phyloP scores from a whole-genome alignment of 92 coral and sea anemone genomes.

The Diadumene lineata region DNA sequence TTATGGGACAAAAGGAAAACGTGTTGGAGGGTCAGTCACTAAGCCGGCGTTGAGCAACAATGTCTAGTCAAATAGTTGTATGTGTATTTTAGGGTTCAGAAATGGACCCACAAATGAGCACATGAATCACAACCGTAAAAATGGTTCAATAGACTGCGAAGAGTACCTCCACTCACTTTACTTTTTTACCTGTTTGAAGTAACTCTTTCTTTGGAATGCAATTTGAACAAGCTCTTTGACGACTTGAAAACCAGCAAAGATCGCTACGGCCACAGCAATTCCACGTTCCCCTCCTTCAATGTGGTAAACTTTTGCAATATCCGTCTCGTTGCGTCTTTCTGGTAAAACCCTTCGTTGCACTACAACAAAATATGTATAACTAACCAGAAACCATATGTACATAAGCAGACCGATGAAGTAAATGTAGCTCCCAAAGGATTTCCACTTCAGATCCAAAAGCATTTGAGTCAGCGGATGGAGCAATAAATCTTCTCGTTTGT shows the following conservation, averaged over 20 bases:
- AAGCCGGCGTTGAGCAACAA: too few species aligned
- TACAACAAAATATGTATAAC: conserved; percentile 55
- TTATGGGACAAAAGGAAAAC: too few species aligned
- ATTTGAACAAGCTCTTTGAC: conserved; percentile 65
- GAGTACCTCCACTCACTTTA: not conserved
- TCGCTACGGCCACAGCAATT: conserved; percentile 20
- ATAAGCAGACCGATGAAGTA: conserved; percentile 60
- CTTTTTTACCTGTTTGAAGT: conserved; percentile 43
- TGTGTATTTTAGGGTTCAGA: too few species aligned
- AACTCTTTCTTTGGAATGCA: conserved; percentile 30
- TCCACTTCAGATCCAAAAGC: conserved; percentile 76
- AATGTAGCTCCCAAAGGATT: conserved; percentile 59
- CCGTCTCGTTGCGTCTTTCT: conserved; percentile 7
- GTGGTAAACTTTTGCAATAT: conserved; percentile 16
- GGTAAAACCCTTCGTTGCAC: conserved; percentile 59
- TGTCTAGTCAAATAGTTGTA: too few species aligned
- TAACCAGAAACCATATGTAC: conserved; percentile 47
- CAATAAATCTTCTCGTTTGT: conserved; percentile 55
- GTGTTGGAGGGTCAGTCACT: too few species aligned
- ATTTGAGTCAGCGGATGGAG: conserved; percentile 75
- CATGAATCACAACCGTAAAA: too few species aligned
- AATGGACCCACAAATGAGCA: too few species aligned
- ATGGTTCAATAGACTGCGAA: too few species aligned
- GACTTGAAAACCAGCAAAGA: conserved; percentile 42
- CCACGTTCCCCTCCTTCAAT: not conserved